phyloP scores from a whole-genome alignment of 2,797 vertebrate species.

The Alca torda region DNA sequence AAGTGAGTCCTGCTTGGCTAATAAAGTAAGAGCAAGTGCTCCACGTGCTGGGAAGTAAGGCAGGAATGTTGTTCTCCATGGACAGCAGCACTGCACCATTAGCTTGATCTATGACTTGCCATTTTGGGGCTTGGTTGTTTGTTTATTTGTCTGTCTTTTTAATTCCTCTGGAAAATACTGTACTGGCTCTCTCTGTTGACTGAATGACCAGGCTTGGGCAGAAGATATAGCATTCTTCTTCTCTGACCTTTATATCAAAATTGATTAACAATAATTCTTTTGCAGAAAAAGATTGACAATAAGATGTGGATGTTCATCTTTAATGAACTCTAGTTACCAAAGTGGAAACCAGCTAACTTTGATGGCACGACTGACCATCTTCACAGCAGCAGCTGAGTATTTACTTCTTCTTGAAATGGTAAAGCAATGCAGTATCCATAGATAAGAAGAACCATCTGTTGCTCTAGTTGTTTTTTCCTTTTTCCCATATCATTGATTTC shows the following conservation, averaged over 20 bases:
- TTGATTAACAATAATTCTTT: conserved; percentile 53
- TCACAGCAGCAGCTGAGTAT: background rate
- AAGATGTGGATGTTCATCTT: conserved; percentile 18
- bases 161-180: conserved; percentile 32
- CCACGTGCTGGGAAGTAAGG: background rate
- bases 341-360: background rate
- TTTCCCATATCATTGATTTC: background rate
- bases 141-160: conserved; percentile 41
- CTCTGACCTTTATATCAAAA: conserved; percentile 58
- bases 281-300: conserved; percentile 46
- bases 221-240: conserved; percentile 19
- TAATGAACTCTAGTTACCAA: conserved; percentile 16
- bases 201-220: background rate
- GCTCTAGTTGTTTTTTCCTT: background rate
- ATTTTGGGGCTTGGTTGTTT: conserved; percentile 19
- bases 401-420: background rate
- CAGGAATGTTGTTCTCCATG: background rate
- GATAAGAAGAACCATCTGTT: background rate
- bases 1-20: conserved; percentile 14
- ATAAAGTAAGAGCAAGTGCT: background rate
- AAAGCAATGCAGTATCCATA: background rate
- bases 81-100: background rate
- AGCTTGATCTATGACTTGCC: conserved; percentile 35
- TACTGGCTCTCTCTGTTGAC: background rate
- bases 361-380: background rate